A percentile compares a stretch with the other conserved stretches of the same genome.
Evolutionary conservation across 2,888 invertebrate species (phyloP).

Genomic region (Bimastos eiseni): DNA sequence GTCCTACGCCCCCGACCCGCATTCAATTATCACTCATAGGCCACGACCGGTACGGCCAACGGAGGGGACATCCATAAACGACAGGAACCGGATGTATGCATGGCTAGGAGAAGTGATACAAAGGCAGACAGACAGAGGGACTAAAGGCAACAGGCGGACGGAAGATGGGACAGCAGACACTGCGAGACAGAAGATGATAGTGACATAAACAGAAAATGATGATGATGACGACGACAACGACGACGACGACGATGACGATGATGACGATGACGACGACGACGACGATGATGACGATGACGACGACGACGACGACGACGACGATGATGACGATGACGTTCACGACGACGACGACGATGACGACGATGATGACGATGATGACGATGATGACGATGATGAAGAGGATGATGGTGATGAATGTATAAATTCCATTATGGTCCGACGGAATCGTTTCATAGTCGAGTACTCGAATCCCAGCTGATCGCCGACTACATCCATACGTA

Average conservation of each 20-base stretch:
- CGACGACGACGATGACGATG: too few relatives aligned
- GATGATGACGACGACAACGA: too few relatives aligned
- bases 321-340: not conserved
- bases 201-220: too few relatives aligned
- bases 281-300: not conserved
- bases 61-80: not conserved
- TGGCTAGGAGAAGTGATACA: too few relatives aligned
- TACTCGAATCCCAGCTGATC: not conserved
- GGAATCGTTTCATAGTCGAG: not conserved
- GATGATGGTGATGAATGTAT: not conserved
- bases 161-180: not conserved
- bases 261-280: not conserved
- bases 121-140: not conserved
- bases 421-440: not conserved
- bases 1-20: not conserved
- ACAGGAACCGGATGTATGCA: not conserved
- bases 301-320: not conserved
- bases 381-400: not conserved
- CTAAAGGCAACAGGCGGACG: not conserved
- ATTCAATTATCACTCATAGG: not conserved
- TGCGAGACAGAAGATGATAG: not conserved
- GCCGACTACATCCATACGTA: conserved; percentile 2
- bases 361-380: not conserved
- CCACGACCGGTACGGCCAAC: not conserved
- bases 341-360: not conserved